Conservation (phyloP, 1,140 invertebrate genomes). For the Zaprionus vittiger region DNA sequence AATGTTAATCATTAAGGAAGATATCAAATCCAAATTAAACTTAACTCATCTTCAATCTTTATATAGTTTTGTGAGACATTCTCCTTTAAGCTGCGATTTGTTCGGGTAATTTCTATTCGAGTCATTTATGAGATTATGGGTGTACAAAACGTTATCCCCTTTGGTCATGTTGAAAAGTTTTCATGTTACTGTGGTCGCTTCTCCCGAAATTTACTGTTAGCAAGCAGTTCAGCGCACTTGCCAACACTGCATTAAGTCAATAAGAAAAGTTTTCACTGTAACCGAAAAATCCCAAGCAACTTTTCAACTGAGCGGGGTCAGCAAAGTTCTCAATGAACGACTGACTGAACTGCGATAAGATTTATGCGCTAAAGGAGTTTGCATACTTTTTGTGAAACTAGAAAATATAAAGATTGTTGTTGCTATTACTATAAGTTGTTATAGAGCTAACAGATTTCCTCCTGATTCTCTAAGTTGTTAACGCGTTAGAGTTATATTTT, state of each 20-base stretch:
- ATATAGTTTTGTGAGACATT: background rate
- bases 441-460: background rate
- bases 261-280: slow-evolving; percentile 64
- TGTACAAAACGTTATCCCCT: slow-evolving; percentile 18
- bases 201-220: slow-evolving; percentile 50
- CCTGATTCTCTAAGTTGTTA: background rate
- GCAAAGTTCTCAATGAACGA: background rate
- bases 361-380: background rate
- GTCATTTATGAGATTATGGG: background rate
- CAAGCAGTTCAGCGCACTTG: slow-evolving; percentile 68
- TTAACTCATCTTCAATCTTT: background rate
- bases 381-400: background rate
- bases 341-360: background rate
- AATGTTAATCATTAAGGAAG: too few species aligned
- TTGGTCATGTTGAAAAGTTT: slow-evolving; percentile 31
- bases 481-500: background rate
- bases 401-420: background rate
- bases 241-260: slow-evolving; percentile 78
- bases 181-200: slow-evolving; percentile 27
- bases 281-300: background rate
- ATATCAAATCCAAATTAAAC: background rate
- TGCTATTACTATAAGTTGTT: background rate
- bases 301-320: background rate
- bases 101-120: background rate
- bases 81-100: background rate